Conservation (phyloP, 2,797 vertebrate genomes). For the Heliangelus exortis region DNA sequence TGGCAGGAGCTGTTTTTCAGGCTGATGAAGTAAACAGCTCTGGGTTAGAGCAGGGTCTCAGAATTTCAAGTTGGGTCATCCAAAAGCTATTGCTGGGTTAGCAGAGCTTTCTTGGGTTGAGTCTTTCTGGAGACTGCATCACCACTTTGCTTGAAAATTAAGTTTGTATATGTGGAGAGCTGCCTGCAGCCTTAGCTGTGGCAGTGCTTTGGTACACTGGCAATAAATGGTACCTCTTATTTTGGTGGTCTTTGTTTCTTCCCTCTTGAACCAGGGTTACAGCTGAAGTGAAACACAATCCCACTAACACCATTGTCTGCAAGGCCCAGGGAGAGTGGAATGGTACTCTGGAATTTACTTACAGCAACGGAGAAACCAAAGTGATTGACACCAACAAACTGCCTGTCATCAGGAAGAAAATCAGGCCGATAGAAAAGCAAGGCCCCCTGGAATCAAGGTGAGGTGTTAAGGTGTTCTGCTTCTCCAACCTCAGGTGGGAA, state of each 20-base stretch:
- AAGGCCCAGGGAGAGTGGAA: conserved; percentile 98
- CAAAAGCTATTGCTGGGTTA: background rate
- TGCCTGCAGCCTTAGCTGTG: background rate
- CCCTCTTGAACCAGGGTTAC: conserved; percentile 83
- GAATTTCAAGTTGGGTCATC: background rate
- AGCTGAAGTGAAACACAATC: conserved; percentile 93
- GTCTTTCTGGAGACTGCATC: background rate
- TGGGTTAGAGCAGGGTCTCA: background rate
- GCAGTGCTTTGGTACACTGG: background rate
- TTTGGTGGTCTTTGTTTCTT: background rate
- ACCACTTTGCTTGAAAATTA: background rate
- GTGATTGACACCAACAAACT: conserved; percentile 89
- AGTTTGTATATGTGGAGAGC: background rate
- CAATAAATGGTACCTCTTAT: background rate
- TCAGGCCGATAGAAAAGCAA: conserved; percentile 87
- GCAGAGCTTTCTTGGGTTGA: background rate
- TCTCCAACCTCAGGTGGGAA: accelerated
- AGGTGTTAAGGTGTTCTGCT: background rate
- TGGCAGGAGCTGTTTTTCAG: background rate
- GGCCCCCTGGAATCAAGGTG: conserved; percentile 90
- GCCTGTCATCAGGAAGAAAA: conserved; percentile 88
- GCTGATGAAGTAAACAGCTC: background rate
- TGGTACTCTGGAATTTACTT: conserved; percentile 91
- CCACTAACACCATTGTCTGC: conserved; percentile 90
- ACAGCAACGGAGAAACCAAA: conserved; percentile 93